These are phyloP conservation scores for Nyctereutes procyonoides DNA, from an alignment of 2,113 vertebrate genomes.

Conservation along the genomic window DNA sequence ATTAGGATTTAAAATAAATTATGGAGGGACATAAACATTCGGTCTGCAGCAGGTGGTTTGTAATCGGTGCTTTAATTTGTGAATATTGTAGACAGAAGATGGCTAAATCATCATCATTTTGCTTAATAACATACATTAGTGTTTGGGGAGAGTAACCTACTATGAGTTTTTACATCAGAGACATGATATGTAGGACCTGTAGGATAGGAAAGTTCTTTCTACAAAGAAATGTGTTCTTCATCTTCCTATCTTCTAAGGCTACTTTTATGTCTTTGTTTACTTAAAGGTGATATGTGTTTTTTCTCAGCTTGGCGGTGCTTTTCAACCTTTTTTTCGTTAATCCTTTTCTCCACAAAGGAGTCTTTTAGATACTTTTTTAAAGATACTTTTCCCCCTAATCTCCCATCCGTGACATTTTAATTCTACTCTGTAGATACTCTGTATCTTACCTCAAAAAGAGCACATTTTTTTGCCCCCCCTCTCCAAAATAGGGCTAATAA, in stretches of 20 bases:
- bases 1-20: not conserved
- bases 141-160: not conserved
- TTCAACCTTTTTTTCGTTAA: not conserved
- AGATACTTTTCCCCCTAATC: not conserved
- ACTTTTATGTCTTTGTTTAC: not conserved
- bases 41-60: not conserved
- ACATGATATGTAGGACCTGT: not conserved
- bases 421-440: not conserved
- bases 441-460: not conserved
- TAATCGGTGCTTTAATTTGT: not conserved
- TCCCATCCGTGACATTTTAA: not conserved
- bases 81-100: not conserved
- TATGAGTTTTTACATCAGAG: not conserved
- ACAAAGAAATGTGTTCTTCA: not conserved
- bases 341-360: not conserved
- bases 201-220: not conserved
- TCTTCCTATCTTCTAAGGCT: not conserved
- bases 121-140: not conserved
- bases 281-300: not conserved
- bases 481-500: not conserved
- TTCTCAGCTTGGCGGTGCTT: not conserved
- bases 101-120: not conserved
- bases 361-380: not conserved
- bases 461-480: too few species aligned
- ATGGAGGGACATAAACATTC: not conserved